Evolutionary conservation across 1,140 invertebrate genomes (phyloP), one percentile per base, ranked within the genome.

Genomic region (Gyrodactylus bullatarudis): DNA sequence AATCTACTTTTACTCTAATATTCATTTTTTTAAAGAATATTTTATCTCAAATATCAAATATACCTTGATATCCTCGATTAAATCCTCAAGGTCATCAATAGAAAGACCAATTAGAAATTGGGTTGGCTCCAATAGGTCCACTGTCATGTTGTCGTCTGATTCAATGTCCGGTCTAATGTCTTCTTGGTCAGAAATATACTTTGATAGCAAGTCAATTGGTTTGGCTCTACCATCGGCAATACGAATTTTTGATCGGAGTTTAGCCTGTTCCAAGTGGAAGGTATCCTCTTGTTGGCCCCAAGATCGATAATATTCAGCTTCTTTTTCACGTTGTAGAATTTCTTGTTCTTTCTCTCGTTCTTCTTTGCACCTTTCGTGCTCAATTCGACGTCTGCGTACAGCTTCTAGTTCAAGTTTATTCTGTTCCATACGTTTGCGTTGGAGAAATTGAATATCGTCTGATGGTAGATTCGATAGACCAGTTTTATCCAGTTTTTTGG

Each of bases 221-320:
- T 98, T 98, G 0, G 93, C 93, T 78, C 89, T 81, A 8, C 91
- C 90, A 81, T 95, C 91, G 76, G 93, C 87, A 68, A 98, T 97
- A 74, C 94, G 85, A 74, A 98, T 96, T 77, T 88, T 86, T 68
- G 90, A 93, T 75, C 92, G 83, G 22, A 93, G 79, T 54, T 89
- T 85, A 19, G 80, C 80, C 77, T 82, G 81, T 26, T 79, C 77
- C n/a, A 81, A 74, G 75, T 81, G 79, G 77, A 81, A 82, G 68
- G 75, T 86, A 82, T 95, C 91, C 80, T 97, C 93, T 77, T 95
- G 90, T 74, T 86, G 85, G 76, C 89, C 87, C 91, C 91, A 98
- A 77, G 89, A 88, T 77, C 88, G 86, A 80, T 93, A 89, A 78
- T 97, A 91, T 22, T 87, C 88, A 0, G 90, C 88, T 82, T 98